A percentile compares a stretch with the other conserved stretches of the same genome.
Conservation (phyloP, 1,140 invertebrate genomes). For the Drosophila busckii region DNA sequence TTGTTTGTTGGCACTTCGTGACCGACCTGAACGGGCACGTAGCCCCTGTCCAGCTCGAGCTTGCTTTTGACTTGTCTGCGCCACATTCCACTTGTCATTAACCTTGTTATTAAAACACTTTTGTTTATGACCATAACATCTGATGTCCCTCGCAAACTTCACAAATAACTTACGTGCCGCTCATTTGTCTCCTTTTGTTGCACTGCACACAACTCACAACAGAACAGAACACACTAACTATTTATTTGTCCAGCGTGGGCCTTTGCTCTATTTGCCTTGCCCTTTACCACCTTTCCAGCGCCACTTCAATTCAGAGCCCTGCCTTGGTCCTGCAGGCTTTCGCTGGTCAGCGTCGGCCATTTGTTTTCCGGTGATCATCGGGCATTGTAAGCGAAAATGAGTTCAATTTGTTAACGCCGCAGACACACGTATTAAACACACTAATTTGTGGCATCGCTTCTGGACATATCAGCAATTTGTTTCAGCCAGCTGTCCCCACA, state of each 20-base stretch:
- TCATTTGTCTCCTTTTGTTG: conserved; percentile 58
- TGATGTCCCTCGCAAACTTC: conserved; percentile 57
- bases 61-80: conserved; percentile 9
- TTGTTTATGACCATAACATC: conserved; percentile 77
- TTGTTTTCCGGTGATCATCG: conserved; percentile 71
- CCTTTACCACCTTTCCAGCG: background rate
- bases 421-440: conserved; percentile 68
- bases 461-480: conserved; percentile 74
- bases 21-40: too few relatives aligned
- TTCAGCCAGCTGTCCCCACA: conserved; percentile 59
- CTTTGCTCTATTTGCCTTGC: too few relatives aligned
- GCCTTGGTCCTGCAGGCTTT: conserved; percentile 7
- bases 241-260: too few relatives aligned
- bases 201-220: conserved; percentile 17
- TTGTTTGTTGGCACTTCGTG: conserved; percentile 34
- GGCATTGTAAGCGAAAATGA: conserved; percentile 69
- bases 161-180: conserved; percentile 76
- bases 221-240: too few relatives aligned
- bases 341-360: conserved; percentile 37
- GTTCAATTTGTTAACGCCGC: conserved; percentile 64
- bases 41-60: background rate
- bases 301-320: too few relatives aligned
- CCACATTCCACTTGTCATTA: conserved; percentile 77
- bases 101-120: conserved; percentile 78
- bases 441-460: conserved; percentile 78